Evolutionary conservation across 2,113 vertebrate genomes (phyloP), one percentile per base, ranked within the genome.

Genomic region (Osmerus eperlanus): DNA sequence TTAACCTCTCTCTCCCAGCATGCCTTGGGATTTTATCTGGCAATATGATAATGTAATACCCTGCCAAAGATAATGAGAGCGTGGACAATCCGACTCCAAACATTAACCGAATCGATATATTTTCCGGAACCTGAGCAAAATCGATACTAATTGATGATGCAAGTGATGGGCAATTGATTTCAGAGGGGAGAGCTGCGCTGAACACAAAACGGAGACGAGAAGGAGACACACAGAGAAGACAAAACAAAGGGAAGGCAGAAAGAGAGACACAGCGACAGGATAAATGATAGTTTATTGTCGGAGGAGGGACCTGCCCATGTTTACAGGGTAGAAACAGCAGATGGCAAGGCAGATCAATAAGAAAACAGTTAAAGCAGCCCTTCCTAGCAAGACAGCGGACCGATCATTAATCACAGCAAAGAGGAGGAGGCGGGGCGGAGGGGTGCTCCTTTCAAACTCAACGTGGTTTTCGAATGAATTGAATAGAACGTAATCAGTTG

Each of bases 371-470:
- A 82, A 71, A 64, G 53, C 13, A 29, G 19, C 70, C 47, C 41
- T 13, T 60, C 75, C 70, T 76, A 78, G 78, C 73, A 72, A 84
- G 80, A 83, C 6, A 69, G 74, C 81, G 72, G 78, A 73, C 65
- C 70, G 63, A 70, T 55, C 55, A 75, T 76, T 66, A 79, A 87
- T 80, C 64, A 83, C 73, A 82, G 68, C 76, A 65, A 25, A 83
- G 65, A 74, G 56, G 72, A 67, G 77, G 29, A 81, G 29, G 66
- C 78, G 3, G 69, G 78, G 82, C 87, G 88, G 87, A 41, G 88
- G 82, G 81, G 82, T 87, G 82, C 86, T 74, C 83, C 83, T 62
- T 67, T 29, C 32, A 21, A 36, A 47, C 41, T 9, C 41, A 47
- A 47, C 41, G 9, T 47, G 41, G 41, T 47, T 47, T 47, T 47